A percentile compares a stretch with the other conserved stretches of the same genome.
These are phyloP conservation scores for Egretta garzetta DNA, from an alignment of 2,113 vertebrate species.

Conservation along the genomic window DNA sequence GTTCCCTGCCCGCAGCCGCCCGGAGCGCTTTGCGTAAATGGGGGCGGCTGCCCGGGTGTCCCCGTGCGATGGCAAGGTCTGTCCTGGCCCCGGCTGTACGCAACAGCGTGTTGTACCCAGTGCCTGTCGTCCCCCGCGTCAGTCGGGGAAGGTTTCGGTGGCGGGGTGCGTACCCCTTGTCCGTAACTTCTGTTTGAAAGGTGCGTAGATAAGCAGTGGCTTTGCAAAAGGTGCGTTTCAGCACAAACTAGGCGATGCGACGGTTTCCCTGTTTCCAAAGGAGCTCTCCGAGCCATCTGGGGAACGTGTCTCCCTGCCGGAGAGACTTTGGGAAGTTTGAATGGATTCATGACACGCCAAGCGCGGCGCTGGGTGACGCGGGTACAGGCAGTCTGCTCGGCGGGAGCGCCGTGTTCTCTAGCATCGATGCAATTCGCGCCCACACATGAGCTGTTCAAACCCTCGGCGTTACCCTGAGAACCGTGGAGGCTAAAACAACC, in stretches of 20 bases:
- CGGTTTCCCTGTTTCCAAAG: accelerated
- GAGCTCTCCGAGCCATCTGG: not conserved
- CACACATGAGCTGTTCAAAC: conserved; percentile 49
- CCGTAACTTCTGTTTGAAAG: not conserved
- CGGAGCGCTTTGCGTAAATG: not conserved
- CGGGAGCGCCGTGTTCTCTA: conserved; percentile 22
- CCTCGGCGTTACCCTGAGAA: not conserved
- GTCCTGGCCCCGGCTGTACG: not conserved
- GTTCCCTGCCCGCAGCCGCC: too few species aligned
- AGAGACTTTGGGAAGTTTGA: conserved; percentile 12
- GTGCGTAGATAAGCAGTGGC: accelerated
- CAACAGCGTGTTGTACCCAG: accelerated
- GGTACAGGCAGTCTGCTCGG: not conserved
- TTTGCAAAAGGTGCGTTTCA: accelerated
- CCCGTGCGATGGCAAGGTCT: not conserved
- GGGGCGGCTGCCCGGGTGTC: not conserved
- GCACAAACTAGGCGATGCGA: accelerated
- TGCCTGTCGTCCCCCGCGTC: accelerated
- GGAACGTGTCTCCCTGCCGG: not conserved
- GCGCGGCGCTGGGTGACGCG: not conserved
- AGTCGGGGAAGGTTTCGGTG: accelerated
- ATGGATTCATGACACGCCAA: not conserved
- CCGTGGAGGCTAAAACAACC: not conserved
- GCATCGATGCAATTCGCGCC: conserved; percentile 51
- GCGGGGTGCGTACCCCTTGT: accelerated